A percentile compares a stretch with the other conserved stretches of the same genome.
phyloP scores from a whole-genome alignment of 2,888 invertebrate genomes.

The Graphium colonna region DNA sequence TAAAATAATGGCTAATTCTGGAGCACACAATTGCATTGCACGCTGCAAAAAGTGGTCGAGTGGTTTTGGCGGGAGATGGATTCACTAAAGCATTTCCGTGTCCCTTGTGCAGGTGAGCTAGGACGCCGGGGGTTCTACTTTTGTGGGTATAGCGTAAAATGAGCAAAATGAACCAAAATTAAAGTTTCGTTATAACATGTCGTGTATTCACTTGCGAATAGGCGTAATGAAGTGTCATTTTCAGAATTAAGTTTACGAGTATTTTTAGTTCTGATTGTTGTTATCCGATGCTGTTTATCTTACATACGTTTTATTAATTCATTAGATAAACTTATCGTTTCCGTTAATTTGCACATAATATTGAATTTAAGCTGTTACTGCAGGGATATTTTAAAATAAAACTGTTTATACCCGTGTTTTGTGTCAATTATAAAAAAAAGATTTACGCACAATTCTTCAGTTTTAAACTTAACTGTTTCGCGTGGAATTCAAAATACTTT shows the following conservation, averaged over 20 bases:
- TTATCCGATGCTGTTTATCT: no score
- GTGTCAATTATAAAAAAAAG: no score
- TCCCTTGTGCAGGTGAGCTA: conserved; percentile 42
- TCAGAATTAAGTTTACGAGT: background rate
- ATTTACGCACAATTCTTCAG: no score
- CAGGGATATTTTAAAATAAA: no score
- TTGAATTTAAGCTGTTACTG: no score
- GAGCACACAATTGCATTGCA: conserved; percentile 43
- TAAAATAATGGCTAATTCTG: conserved; percentile 29
- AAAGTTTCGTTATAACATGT: background rate
- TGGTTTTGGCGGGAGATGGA: conserved; percentile 63
- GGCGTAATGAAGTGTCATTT: background rate
- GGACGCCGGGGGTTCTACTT: conserved; percentile 25
- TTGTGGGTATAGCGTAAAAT: conserved; percentile 13
- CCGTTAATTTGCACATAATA: no score
- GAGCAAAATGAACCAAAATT: conserved; percentile 12
- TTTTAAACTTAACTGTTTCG: no score
- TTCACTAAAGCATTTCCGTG: conserved; percentile 72
- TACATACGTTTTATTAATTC: no score
- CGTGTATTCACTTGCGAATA: background rate
- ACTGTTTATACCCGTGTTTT: no score
- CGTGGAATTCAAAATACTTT: no score
- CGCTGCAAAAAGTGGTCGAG: conserved; percentile 49
- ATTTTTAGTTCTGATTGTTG: background rate
- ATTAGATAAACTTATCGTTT: no score